Percentiles rank a stretch among this genome's conserved stretches.
Conservation (phyloP, 2,888 invertebrate genomes). For the Coenonympha glycerion region DNA sequence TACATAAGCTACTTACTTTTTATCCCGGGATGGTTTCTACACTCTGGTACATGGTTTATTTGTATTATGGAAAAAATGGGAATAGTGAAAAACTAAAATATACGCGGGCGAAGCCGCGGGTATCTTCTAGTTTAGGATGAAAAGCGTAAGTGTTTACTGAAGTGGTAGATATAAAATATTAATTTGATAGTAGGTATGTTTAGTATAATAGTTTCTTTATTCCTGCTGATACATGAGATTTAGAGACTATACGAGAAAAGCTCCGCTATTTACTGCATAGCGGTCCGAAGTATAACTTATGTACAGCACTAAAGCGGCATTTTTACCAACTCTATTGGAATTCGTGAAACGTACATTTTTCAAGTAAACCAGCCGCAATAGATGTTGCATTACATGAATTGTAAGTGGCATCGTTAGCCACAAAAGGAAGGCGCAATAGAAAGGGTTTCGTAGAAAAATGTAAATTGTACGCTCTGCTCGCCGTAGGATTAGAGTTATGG, state of each 20-base stretch:
- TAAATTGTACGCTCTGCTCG: slow-evolving; percentile 52
- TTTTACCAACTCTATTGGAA: slow-evolving; percentile 26
- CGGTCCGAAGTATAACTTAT: slow-evolving; percentile 10
- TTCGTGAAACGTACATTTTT: slow-evolving; percentile 33
- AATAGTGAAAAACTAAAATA: too few relatives aligned
- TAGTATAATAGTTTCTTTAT: neutral
- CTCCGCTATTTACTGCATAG: neutral
- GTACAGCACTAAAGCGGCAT: slow-evolving; percentile 16
- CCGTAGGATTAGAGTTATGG: slow-evolving; percentile 56
- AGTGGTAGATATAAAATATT: neutral
- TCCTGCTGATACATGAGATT: slow-evolving; percentile 5
- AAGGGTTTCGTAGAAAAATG: slow-evolving; percentile 59
- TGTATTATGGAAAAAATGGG: too few relatives aligned
- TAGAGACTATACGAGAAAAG: slow-evolving; percentile 4
- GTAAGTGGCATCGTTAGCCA: slow-evolving; percentile 43
- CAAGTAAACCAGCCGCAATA: slow-evolving; percentile 31
- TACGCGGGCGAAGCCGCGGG: too few relatives aligned
- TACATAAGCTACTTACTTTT: too few relatives aligned
- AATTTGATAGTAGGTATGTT: neutral
- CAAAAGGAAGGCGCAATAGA: slow-evolving; percentile 49
- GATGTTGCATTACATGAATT: slow-evolving; percentile 36
- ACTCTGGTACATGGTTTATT: too few relatives aligned
- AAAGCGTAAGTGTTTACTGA: too few relatives aligned
- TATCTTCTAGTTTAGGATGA: too few relatives aligned
- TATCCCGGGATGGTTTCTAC: too few relatives aligned